Evolutionary conservation across 2,888 invertebrate genomes (phyloP).

Genomic region (Antheraea yamamai): DNA sequence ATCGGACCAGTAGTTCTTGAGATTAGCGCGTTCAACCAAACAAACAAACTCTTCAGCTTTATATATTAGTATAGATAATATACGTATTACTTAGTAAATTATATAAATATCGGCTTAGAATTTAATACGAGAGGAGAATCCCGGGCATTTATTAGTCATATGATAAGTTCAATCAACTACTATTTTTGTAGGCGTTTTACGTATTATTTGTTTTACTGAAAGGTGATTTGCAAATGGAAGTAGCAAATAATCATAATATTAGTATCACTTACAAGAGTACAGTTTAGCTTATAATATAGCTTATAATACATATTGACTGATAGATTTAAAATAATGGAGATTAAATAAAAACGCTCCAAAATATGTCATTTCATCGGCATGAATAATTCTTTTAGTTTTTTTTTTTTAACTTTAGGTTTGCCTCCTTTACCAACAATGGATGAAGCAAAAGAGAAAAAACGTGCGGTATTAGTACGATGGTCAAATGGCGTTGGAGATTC

Average conservation of each 20-base stretch:
- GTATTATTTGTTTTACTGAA: slow-evolving; percentile 14
- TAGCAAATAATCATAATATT: slow-evolving; percentile 15
- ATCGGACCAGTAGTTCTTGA: too few relatives aligned
- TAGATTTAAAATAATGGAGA: not conserved
- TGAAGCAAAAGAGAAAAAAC: slow-evolving; percentile 80
- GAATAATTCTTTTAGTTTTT: not conserved
- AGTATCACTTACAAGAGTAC: not conserved
- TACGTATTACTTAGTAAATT: too few relatives aligned
- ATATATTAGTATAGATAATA: too few relatives aligned
- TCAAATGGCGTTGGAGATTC: slow-evolving; percentile 70
- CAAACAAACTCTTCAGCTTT: too few relatives aligned
- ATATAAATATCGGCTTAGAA: too few relatives aligned
- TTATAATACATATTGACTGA: too few relatives aligned
- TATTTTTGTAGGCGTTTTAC: slow-evolving; percentile 15
- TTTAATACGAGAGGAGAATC: too few relatives aligned
- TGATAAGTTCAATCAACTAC: slow-evolving; percentile 9
- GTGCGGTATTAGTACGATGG: slow-evolving; percentile 75
- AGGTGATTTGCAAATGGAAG: slow-evolving; percentile 11
- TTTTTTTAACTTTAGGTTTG: slow-evolving; percentile 64
- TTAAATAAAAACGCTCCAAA: not conserved
- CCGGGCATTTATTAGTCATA: not conserved
- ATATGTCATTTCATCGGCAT: not conserved
- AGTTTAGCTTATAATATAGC: not conserved
- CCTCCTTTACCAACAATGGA: slow-evolving; percentile 84
- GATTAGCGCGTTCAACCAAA: too few relatives aligned